Evolutionary conservation across 2,888 invertebrate species (phyloP), one percentile per base, ranked within the genome.

Genomic region (Arctia plantaginis): DNA sequence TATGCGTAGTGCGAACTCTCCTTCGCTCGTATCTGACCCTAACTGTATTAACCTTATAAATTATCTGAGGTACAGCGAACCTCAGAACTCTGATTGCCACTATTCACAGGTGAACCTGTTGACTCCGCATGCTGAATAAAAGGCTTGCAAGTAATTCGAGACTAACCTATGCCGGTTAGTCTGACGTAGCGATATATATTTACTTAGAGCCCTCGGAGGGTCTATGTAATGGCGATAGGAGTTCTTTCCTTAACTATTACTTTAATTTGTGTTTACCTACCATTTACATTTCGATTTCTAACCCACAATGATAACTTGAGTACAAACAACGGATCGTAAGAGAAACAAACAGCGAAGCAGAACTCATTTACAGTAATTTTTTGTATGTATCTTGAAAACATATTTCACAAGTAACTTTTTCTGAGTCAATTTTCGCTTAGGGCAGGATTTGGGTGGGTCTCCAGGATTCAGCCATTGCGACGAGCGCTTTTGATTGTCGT

Each of bases 41-140:
- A 67, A 30, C 62, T n/a, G 67, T 59, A 23, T 59, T 41, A 59
- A 72, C 67, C 67, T 67, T 72, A 68, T 62, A 35, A 59, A 72
- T 72, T 59, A 72, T 27, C 47, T 47, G 41, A 33, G 23, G 23
- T n/a, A 20, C 51, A 66, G 18, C 18, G 33, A 35, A 65, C 20
- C 55, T 72, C 44, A 18, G 72, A 27, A 44, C 66, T 44, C 39
- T 33, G 35, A 66, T 35, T 66, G 20, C 44, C 27, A 66, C 39
- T 66, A 30, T 39, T 66, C 12, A 71, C 18, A n/a, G 39, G 65
- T 66, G 66, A 66, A 66, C 66, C 72, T 30, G 41, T 33, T 66
- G 72, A 55, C 72, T 66, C 39, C 23, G 65, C 35, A 6, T 47
- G 47, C 3, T 20, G 47, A 47, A 47, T 47, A 47, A 47, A 47